Base-by-base conservation (phyloP, 30 jellyfish, hydroid and myxozoan species). In the Rhopilema esculentum region DNA sequence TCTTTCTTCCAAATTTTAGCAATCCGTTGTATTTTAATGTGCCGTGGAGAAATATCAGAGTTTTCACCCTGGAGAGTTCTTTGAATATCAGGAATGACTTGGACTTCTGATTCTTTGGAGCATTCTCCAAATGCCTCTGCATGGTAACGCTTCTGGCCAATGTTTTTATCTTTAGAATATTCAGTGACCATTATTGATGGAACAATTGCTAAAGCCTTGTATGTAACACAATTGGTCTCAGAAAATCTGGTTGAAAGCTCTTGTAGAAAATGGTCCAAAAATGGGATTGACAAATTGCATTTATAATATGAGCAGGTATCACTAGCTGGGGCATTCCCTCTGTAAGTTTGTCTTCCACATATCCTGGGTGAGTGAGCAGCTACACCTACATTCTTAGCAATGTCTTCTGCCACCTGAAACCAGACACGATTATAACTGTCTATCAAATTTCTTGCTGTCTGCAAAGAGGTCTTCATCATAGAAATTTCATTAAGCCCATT, bases 1-100 rank as follows among this genome's bases (percentile, higher is more conserved):
- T 73, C 32, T 29, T 7, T n/a, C 72, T 73, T 73, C 84, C 84
- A 73, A 1, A 8, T 4, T 23, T 73, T 73, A n/a, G 25, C 84
- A 25, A 29, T 9, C 7, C 69, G 26, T 25, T 49, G 67, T 0
- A 73, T 27, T 26, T 27, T 15, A 24, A 27, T 8, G n/a, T n/a
- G n/a, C n/a, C n/a, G n/a, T n/a, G n/a, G n/a, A n/a, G n/a, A n/a
- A n/a, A n/a, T 40, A 2, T 40, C 12, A 12, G 57, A 40, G 57
- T 12, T 40, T 40, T 40, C 57, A 40, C 6, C 57, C 57, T 40
- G 57, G 57, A 12, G 9, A 12, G 9, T 40, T 12, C 57, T 40
- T 40, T 12, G n/a, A n/a, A 6, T 40, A 40, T 2, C 57, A 2
- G 57, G 12, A 12, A 2, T 2, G 57, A 40, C 57, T 12, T 40